Conservation (phyloP, 1,140 invertebrate genomes). For the Sminthurides bifidus region DNA sequence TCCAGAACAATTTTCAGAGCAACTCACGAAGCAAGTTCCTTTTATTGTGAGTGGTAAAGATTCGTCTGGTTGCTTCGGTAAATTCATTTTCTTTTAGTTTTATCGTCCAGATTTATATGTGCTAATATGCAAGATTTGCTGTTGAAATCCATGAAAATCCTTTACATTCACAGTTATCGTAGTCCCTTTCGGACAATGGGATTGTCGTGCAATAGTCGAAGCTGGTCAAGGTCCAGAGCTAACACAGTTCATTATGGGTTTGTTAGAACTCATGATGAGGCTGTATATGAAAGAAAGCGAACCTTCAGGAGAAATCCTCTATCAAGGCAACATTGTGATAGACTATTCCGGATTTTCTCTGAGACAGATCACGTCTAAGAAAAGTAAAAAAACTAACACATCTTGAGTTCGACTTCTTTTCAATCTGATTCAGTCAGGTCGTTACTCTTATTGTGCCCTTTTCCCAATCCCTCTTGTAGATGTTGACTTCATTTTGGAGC, state of each 20-base stretch:
- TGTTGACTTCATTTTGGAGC: background rate
- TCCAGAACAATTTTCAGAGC: too few relatives aligned
- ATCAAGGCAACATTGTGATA: slow-evolving; percentile 6
- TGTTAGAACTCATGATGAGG: slow-evolving; percentile 1
- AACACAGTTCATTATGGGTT: background rate
- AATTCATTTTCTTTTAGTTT: too few relatives aligned
- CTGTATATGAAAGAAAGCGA: slow-evolving; percentile 3
- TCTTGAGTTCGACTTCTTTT: too few relatives aligned
- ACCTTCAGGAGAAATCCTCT: background rate
- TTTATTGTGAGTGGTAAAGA: too few relatives aligned
- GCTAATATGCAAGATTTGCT: too few relatives aligned
- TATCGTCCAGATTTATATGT: too few relatives aligned
- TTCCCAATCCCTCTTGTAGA: background rate
- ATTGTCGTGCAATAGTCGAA: slow-evolving; percentile 3
- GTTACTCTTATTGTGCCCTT: too few relatives aligned
- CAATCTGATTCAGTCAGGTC: too few relatives aligned
- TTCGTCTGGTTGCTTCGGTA: too few relatives aligned
- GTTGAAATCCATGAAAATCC: too few relatives aligned
- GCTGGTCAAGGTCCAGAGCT: background rate
- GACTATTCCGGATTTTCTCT: slow-evolving; percentile 13
- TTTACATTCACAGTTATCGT: slow-evolving; percentile 9
- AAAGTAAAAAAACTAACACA: slow-evolving; percentile 4
- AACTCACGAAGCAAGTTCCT: too few relatives aligned
- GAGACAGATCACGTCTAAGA: slow-evolving; percentile 2
- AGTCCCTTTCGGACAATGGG: slow-evolving; percentile 18